Conservation (phyloP, 1,140 invertebrate genomes). For the Probaryconus sp. region DNA sequence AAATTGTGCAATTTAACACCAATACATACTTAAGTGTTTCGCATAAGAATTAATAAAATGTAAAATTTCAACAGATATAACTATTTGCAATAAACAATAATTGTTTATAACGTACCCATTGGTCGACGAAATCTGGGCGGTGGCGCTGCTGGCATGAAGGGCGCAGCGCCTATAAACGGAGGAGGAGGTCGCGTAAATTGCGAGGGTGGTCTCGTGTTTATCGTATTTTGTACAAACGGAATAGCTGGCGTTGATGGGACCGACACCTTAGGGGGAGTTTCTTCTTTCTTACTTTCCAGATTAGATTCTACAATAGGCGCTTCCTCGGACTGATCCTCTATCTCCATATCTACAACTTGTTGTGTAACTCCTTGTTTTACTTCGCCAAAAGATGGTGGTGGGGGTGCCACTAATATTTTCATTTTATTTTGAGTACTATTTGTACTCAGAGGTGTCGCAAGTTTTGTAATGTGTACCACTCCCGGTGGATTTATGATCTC, state of each 20-base stretch:
- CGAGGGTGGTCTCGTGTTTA: conserved; percentile 35
- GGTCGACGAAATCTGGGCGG: conserved; percentile 51
- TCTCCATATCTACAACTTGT: conserved; percentile 77
- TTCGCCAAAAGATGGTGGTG: conserved; percentile 70
- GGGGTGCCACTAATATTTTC: conserved; percentile 74
- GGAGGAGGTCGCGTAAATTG: conserved; percentile 57
- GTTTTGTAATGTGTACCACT: conserved; percentile 79
- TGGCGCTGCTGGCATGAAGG: conserved; percentile 41
- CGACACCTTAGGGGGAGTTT: conserved; percentile 4
- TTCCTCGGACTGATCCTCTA: conserved; percentile 76
- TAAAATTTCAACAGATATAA: no score
- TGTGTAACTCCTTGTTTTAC: conserved; percentile 47
- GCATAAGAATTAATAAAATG: no score
- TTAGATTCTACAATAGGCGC: conserved; percentile 72
- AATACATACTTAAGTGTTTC: no score
- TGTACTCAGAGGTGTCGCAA: conserved; percentile 73
- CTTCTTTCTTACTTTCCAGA: conserved; percentile 48
- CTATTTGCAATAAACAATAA: no score
- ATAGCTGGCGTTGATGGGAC: conserved; percentile 60
- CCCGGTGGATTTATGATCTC: conserved; percentile 78
- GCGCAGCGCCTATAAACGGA: conserved; percentile 30
- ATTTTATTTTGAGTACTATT: conserved; percentile 58
- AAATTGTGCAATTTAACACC: no score
- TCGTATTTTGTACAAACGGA: conserved; percentile 59
- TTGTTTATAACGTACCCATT: conserved; percentile 30